A percentile compares a stretch with the other conserved stretches of the same genome.
Conservation (phyloP, 2,113 vertebrate genomes). For the Ictalurus punctatus region DNA sequence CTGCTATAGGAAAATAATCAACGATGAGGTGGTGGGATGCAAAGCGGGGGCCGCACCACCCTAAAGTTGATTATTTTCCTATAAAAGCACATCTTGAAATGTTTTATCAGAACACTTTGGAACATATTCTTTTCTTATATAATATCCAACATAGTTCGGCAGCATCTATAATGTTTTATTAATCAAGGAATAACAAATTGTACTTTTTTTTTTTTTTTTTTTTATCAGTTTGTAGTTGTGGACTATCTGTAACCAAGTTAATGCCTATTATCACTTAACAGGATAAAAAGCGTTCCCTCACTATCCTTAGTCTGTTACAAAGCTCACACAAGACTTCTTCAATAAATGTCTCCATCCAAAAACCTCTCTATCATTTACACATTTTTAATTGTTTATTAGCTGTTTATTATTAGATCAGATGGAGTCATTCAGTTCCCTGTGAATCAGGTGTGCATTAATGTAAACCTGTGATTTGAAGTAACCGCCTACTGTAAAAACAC, state of each 20-base stretch:
- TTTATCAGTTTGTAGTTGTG: background rate
- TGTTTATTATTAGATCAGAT: background rate
- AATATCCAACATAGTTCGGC: background rate
- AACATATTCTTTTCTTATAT: background rate
- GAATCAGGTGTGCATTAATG: background rate
- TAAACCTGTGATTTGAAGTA: background rate
- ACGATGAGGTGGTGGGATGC: background rate
- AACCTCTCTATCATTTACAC: background rate
- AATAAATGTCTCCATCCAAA: background rate
- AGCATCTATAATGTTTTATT: background rate
- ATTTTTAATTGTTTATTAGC: background rate
- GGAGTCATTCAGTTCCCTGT: background rate
- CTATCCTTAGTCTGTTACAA: background rate
- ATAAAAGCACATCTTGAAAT: background rate
- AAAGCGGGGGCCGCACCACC: background rate
- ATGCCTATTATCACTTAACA: background rate
- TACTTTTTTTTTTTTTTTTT: background rate
- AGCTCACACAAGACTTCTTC: background rate
- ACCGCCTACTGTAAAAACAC: background rate
- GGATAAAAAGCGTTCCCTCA: background rate
- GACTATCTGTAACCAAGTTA: background rate
- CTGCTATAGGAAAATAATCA: background rate
- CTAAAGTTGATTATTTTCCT: background rate
- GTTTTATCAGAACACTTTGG: background rate
- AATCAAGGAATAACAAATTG: background rate